Percentiles rank a stretch among this genome's conserved stretches.
Conservation (phyloP, 1,140 invertebrate genomes). For the Carcinoscorpius rotundicauda region DNA sequence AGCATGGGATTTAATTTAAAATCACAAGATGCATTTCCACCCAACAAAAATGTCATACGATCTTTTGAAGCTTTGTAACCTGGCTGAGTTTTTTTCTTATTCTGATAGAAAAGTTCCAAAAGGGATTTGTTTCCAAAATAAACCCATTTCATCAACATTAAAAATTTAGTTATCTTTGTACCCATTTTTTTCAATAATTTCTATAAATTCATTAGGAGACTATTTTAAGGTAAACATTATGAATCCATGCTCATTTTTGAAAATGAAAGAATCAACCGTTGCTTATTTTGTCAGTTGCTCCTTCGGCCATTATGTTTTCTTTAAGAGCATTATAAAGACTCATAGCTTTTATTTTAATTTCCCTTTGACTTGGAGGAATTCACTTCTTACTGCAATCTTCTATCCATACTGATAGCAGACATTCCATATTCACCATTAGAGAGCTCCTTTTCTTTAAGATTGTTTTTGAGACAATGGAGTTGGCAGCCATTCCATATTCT, state of each 20-base stretch:
- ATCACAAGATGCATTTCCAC: constrained; percentile 11
- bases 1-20: constrained; percentile 8
- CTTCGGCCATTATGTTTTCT: neutral
- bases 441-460: no score
- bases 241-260: neutral
- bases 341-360: no score
- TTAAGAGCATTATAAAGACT: no score
- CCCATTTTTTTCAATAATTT: neutral
- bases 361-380: no score
- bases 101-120: neutral
- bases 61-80: constrained; percentile 8
- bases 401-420: no score
- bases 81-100: neutral
- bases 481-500: no score
- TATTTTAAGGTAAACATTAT: neutral
- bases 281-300: neutral
- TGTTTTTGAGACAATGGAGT: no score
- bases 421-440: no score
- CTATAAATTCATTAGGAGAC: no score
- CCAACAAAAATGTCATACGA: constrained; percentile 6
- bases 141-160: neutral
- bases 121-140: neutral
- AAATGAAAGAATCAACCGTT: neutral
- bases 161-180: neutral
- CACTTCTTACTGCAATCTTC: no score